A percentile compares a stretch with the other conserved stretches of the same genome.
Conservation (phyloP, 1,140 invertebrate genomes). For the Conus ventricosus region DNA sequence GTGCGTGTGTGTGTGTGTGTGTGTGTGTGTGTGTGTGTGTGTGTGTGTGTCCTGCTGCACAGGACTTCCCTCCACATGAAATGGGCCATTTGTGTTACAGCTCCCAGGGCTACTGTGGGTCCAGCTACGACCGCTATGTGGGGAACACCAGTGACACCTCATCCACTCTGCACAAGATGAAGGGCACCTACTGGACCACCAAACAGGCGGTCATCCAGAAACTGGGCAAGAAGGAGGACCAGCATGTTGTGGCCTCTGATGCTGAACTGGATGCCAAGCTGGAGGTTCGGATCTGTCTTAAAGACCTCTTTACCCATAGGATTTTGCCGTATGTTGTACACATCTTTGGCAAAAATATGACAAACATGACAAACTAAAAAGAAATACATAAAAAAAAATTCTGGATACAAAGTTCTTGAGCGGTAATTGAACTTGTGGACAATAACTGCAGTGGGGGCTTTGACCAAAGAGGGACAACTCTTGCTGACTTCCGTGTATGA, state of each 20-base stretch:
- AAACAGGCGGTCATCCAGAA: constrained; percentile 96
- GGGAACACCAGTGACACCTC: constrained; percentile 74
- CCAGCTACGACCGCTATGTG: constrained; percentile 69
- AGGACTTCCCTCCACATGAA: no score
- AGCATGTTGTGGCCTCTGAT: constrained; percentile 96
- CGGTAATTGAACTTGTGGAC: no score
- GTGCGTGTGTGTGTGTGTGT: neutral
- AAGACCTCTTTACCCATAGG: neutral
- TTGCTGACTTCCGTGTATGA: no score
- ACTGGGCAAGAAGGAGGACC: constrained; percentile 98
- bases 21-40: neutral
- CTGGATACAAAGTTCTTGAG: no score
- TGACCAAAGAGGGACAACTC: no score
- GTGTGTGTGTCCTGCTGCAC: neutral
- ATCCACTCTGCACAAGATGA: constrained; percentile 86
- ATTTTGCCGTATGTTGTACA: no score
- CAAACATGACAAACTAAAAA: no score
- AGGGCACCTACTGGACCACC: constrained; percentile 98
- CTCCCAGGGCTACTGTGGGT: constrained; percentile 67
- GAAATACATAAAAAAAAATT: no score
- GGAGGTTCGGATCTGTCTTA: constrained; percentile 77
- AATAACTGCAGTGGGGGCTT: no score
- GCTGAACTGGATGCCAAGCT: constrained; percentile 97
- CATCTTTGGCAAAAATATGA: no score
- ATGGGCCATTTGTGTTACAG: constrained; percentile 39